A percentile compares a stretch with the other conserved stretches of the same genome.
These are phyloP conservation scores for Zosterops borbonicus DNA, from an alignment of 2,113 vertebrate species.

Conservation along the genomic window DNA sequence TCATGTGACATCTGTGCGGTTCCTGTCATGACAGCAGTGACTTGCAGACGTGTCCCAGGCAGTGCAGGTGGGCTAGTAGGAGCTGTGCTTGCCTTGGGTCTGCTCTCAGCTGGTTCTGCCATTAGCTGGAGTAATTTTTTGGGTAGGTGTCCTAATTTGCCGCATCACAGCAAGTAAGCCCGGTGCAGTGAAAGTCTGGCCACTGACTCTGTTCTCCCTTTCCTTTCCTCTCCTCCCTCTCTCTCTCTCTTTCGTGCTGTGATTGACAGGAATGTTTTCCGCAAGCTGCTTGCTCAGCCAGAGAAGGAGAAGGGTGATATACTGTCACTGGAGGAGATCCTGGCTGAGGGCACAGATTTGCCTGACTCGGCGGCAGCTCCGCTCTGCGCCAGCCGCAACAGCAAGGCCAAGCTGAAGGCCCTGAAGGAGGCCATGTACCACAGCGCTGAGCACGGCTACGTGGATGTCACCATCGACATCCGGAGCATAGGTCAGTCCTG, in stretches of 20 bases:
- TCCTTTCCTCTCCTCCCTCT: conserved; percentile 40
- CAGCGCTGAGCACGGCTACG: conserved; percentile 92
- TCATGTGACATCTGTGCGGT: fast-evolving
- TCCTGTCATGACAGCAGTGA: background rate
- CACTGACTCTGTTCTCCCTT: conserved; percentile 45
- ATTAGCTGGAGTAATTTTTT: background rate
- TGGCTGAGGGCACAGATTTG: conserved; percentile 91
- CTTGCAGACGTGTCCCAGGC: background rate
- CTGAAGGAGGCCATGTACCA: conserved; percentile 98
- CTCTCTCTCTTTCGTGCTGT: conserved; percentile 32
- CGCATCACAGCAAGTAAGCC: background rate
- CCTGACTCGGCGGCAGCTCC: conserved; percentile 81
- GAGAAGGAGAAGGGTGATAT: conserved; percentile 94
- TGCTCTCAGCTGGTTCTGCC: background rate
- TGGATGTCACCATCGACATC: conserved; percentile 96
- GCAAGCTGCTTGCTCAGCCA: conserved; percentile 91
- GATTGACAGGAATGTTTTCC: conserved; percentile 90
- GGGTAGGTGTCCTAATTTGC: background rate
- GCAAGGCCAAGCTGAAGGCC: conserved; percentile 94
- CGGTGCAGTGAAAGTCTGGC: background rate
- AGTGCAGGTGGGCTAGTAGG: background rate
- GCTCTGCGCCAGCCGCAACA: conserved; percentile 84
- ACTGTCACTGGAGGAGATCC: conserved; percentile 94
- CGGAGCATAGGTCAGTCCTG: conserved; percentile 87
- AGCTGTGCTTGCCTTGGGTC: background rate